Percentiles rank a stretch among this genome's conserved stretches.
Evolutionary conservation across 2,888 invertebrate genomes (phyloP).

Genomic region (Diplolepis rosae): DNA sequence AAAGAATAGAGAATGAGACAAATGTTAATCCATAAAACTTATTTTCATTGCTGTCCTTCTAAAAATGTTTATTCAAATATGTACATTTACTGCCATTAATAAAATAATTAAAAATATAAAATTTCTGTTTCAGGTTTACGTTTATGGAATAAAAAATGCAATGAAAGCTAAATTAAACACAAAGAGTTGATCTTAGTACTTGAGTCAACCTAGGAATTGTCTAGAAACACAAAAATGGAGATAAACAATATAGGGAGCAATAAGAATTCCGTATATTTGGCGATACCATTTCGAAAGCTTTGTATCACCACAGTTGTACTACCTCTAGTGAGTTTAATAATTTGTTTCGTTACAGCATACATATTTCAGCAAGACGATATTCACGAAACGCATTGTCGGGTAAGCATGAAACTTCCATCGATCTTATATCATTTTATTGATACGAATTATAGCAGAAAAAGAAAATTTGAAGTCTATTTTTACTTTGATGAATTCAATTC

Average conservation of each 20-base stretch:
- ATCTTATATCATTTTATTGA: not conserved
- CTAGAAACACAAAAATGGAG: slow-evolving; percentile 61
- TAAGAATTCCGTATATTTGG: slow-evolving; percentile 79
- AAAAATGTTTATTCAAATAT: too few relatives aligned
- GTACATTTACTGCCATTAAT: too few relatives aligned
- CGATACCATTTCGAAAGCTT: slow-evolving; percentile 85
- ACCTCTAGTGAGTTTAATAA: slow-evolving; percentile 88
- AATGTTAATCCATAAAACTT: too few relatives aligned
- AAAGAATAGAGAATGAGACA: too few relatives aligned
- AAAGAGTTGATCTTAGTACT: not conserved
- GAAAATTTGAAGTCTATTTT: not conserved
- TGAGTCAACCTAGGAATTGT: not conserved
- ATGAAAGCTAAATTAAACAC: not conserved
- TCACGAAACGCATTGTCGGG: slow-evolving; percentile 95
- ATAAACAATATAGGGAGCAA: slow-evolving; percentile 65
- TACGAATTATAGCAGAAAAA: not conserved
- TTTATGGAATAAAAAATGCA: not conserved
- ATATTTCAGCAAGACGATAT: slow-evolving; percentile 95
- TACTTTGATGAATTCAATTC: slow-evolving; percentile 52
- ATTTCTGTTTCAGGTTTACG: not conserved
- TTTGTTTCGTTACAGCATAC: slow-evolving; percentile 92
- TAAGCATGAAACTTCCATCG: too few relatives aligned
- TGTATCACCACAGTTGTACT: slow-evolving; percentile 89
- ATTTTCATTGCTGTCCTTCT: too few relatives aligned
- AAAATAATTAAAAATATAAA: not conserved